phyloP scores from a whole-genome alignment of 2,797 vertebrate species.

The Numenius phaeopus region DNA sequence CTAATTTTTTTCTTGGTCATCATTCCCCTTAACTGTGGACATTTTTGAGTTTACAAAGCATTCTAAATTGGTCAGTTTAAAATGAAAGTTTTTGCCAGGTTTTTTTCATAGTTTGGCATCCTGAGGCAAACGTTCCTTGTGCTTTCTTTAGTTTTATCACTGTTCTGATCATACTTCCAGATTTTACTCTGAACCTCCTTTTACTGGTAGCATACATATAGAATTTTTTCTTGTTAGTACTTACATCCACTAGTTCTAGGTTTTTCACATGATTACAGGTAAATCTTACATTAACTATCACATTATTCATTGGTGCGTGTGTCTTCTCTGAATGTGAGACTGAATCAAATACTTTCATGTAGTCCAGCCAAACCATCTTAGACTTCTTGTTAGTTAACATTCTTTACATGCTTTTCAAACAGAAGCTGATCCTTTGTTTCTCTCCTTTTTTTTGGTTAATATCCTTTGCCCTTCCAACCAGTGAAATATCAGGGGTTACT shows the following conservation, averaged over 20 bases:
- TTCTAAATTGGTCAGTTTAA: not conserved
- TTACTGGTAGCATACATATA: not conserved
- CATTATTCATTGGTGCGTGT: not conserved
- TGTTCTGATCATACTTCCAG: not conserved
- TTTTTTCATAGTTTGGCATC: not conserved
- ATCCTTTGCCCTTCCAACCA: not conserved
- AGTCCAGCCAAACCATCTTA: not conserved
- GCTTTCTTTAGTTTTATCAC: not conserved
- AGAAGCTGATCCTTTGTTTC: not conserved
- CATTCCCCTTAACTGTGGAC: not conserved
- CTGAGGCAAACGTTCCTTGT: not conserved
- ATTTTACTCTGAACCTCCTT: not conserved
- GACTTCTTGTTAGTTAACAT: not conserved
- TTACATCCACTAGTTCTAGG: accelerated
- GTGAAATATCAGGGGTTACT: not conserved
- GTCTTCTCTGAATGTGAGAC: not conserved
- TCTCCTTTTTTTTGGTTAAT: not conserved
- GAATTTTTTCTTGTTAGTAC: not conserved
- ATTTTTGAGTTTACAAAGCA: not conserved
- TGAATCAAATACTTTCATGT: not conserved
- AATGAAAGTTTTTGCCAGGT: not conserved
- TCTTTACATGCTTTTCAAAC: not conserved
- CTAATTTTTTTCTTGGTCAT: not conserved
- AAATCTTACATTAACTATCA: not conserved
- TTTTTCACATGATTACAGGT: not conserved